Evolutionary conservation across 2,113 vertebrate species (phyloP), one percentile per base, ranked within the genome.

Genomic region (Corynorhinus townsendii): DNA sequence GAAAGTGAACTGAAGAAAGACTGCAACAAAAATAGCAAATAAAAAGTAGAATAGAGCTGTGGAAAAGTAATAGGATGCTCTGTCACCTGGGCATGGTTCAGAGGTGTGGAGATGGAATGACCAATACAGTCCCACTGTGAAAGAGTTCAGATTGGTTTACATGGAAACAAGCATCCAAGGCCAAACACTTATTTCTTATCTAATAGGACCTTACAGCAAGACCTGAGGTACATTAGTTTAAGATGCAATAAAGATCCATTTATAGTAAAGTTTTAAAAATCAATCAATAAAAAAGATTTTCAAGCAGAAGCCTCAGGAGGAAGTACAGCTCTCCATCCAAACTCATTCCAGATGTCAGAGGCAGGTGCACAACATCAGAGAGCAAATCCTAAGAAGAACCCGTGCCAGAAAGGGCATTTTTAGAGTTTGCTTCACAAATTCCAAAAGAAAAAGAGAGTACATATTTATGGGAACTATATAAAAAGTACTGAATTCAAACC

Each of bases 1-100:
- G 94, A 97, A 89, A 72, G 1, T 35, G 22, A 71, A 20, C 20
- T 62, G 8, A 89, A 76, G 6, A 85, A 88, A 86, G 5, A 75
- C 2, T 47, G 11, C 26, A 77, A 59, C 22, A 56, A 66, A 64
- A 93, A 89, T 33, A 68, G 10, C 43, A 93, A 91, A 89, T 68
- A 20, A 75, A 93, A 85, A 96, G 35, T 79, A 95, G 85, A 88
- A 43, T 75, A 90, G 56, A 94, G 75, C 22, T 66, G 11, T 38
- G 16, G 30, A 28, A 89, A 90, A 87, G 43, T 72, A 85, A 12
- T 77, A 16, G 76, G 73, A 82, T 56, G n/a, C 14, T 77, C 28
- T 54, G 16, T 94, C 73, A 72, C 86, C 79, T 79, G 26, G 77
- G 16, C 16, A 49, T 11, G 22, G 52, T 49, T 43, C 11, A 24